Evolutionary conservation across 1,140 invertebrate genomes (phyloP), one percentile per base, ranked within the genome.

Genomic region (Idris sp.): DNA sequence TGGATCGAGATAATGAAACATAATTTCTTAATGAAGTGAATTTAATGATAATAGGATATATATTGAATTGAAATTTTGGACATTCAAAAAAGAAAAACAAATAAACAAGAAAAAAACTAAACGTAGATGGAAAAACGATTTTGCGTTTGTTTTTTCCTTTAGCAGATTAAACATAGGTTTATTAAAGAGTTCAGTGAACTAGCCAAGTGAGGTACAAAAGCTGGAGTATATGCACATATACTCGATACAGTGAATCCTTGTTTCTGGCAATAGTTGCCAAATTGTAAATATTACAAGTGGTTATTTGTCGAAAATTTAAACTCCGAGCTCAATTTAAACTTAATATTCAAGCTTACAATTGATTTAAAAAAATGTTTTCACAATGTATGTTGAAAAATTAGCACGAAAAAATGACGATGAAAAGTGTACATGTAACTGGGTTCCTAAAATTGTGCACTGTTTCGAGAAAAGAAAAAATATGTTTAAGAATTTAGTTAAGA

Each of bases 401-500:
- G n/a, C n/a, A n/a, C n/a, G n/a, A 14, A 28, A 30, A 28, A 2
- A 11, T 1, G 35, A 40, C 22, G 19, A 40, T n/a, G 2, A 16
- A 18, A 35, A 44, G 28, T 35, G 35, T 44, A 58, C 22, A 14
- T 44, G 26, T 44, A 44, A 44, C 30, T n/a, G 54, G 30, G 36
- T 9, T 10, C 5, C n/a, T 54, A 10, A 56, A 41, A 58, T 68
- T 62, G 46, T 49, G 44, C 25, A 58, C 74, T 43, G n/a, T n/a
- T n/a, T n/a, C n/a, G n/a, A n/a, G n/a, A n/a, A n/a, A n/a, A n/a
- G n/a, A n/a, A n/a, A n/a, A n/a, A n/a, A n/a, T n/a, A n/a, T n/a
- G n/a, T n/a, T 38, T 65, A 28, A 54, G 46, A 64, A 62, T 65
- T 53, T 35, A 33, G 73, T 44, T 71, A 44, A 68, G 53, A 56